phyloP scores from a whole-genome alignment of 2,113 vertebrate species.

The Hydropotes inermis region DNA sequence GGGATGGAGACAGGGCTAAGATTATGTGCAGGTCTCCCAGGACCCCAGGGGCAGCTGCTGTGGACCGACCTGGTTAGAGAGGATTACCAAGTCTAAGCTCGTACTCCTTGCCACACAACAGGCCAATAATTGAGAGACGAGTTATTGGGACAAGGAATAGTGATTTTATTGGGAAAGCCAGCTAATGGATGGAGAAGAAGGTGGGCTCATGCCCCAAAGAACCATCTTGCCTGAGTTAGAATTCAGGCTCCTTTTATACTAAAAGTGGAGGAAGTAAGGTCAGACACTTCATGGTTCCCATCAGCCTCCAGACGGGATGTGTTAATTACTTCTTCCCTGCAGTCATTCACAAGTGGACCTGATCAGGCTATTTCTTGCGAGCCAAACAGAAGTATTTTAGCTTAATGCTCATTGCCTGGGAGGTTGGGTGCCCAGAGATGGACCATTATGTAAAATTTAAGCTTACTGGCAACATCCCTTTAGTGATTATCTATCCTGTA shows the following conservation, averaged over 20 bases:
- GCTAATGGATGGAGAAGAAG: rapidly evolving
- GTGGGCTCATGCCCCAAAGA: background rate
- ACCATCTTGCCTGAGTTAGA: background rate
- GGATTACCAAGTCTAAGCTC: background rate
- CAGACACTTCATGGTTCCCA: background rate
- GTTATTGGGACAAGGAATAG: background rate
- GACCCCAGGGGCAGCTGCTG: background rate
- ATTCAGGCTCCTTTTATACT: background rate
- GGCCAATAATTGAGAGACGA: background rate
- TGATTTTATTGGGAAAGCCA: background rate
- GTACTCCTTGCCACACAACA: background rate
- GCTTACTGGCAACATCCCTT: background rate
- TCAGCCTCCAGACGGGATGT: background rate
- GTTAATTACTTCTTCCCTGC: background rate
- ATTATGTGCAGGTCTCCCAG: background rate
- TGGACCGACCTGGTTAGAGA: background rate
- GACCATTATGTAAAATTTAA: background rate
- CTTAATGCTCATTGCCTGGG: background rate
- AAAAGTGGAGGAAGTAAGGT: background rate
- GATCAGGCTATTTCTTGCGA: background rate
- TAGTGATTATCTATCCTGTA: background rate
- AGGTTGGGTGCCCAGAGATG: background rate
- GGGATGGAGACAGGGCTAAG: background rate
- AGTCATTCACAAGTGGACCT: background rate
- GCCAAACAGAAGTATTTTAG: background rate